Percentiles rank a stretch among this genome's conserved stretches.
phyloP scores from a whole-genome alignment of 2,113 vertebrate species.

The Sula dactylatra region DNA sequence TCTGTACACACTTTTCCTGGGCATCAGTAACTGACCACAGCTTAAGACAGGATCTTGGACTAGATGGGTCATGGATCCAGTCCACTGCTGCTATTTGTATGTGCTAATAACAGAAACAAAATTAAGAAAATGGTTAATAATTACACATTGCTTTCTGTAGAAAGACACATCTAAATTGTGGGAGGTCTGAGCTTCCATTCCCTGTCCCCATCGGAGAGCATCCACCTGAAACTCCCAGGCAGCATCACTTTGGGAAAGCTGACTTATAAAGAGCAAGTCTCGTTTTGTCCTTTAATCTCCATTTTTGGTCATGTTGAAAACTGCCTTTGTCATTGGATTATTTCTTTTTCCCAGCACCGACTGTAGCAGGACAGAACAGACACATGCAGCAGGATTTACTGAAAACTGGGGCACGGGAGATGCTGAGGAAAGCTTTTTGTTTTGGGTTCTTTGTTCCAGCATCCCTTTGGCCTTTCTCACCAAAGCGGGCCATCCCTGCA shows the following conservation, averaged over 20 bases:
- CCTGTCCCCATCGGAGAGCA: no score
- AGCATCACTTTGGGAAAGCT: not conserved
- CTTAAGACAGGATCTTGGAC: not conserved
- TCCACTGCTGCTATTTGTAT: not conserved
- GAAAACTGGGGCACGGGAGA: not conserved
- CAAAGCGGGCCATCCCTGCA: not conserved
- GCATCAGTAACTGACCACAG: not conserved
- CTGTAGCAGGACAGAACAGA: not conserved
- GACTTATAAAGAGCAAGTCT: not conserved
- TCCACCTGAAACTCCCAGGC: not conserved
- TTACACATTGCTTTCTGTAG: accelerated
- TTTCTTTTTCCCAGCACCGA: not conserved
- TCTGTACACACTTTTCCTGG: not conserved
- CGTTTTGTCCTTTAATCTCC: not conserved
- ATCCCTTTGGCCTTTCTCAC: not conserved
- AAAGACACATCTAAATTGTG: accelerated
- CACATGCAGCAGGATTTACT: not conserved
- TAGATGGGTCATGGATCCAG: not conserved
- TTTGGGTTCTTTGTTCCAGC: not conserved
- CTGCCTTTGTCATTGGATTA: not conserved
- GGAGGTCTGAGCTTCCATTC: not conserved
- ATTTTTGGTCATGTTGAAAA: not conserved
- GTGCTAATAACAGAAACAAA: not conserved
- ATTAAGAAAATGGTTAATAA: not conserved
- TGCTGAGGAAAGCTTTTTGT: not conserved